Evolutionary conservation across 2,113 vertebrate species (phyloP).

Genomic region (Lates calcarifer): DNA sequence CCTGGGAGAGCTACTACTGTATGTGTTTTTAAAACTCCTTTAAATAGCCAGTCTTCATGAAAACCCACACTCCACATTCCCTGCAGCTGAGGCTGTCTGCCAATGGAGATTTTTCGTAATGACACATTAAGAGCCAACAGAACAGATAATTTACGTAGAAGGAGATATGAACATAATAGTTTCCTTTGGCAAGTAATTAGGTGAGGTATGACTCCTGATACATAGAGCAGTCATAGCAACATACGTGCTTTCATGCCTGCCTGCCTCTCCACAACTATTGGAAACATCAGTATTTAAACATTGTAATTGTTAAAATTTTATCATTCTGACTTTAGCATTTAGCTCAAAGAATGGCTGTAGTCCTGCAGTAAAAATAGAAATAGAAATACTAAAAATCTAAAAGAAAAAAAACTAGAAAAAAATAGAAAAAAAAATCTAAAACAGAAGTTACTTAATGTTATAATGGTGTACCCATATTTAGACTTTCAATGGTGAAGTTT

Average conservation of each 20-base stretch:
- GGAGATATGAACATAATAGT: background rate
- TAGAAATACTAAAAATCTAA: background rate
- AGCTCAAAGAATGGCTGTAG: background rate
- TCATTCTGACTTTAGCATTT: background rate
- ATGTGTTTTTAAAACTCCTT: conserved; percentile 47
- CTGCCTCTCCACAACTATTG: background rate
- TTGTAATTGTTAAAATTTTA: background rate
- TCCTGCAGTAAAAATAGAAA: background rate
- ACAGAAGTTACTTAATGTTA: background rate
- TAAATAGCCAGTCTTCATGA: conserved; percentile 63
- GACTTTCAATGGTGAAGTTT: background rate
- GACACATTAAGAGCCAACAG: conserved; percentile 31
- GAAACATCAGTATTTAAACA: too few species aligned
- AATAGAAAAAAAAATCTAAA: background rate
- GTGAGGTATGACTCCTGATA: background rate
- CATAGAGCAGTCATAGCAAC: background rate
- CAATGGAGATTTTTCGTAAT: conserved; percentile 43
- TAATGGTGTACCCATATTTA: background rate
- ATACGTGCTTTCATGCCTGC: background rate
- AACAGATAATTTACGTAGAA: conserved; percentile 4
- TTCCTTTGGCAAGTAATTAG: background rate
- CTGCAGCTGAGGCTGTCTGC: conserved; percentile 47
- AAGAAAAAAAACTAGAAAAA: background rate
- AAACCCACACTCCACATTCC: conserved; percentile 63
- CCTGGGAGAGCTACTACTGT: conserved; percentile 49